These are phyloP conservation scores for Australoheros facetus DNA, from an alignment of 2,797 vertebrate species.

Conservation along the genomic window DNA sequence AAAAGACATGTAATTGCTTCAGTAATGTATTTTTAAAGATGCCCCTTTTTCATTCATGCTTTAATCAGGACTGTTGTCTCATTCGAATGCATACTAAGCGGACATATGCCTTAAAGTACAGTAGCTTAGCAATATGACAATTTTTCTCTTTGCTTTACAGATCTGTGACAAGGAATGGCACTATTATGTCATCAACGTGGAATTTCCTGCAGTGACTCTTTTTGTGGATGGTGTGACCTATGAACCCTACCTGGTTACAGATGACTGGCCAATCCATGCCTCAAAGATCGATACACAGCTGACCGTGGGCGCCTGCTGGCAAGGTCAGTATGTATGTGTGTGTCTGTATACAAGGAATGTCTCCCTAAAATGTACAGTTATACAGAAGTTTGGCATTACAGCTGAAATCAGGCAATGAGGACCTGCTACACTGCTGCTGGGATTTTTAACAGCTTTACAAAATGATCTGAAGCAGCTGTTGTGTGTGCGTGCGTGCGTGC, in stretches of 20 bases:
- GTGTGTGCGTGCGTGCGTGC: not conserved
- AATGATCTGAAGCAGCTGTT: not conserved
- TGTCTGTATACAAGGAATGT: not conserved
- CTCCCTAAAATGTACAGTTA: not conserved
- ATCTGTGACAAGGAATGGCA: constrained; percentile 99
- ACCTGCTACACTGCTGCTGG: not conserved
- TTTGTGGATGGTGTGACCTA: constrained; percentile 96
- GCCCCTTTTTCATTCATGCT: constrained; percentile 32
- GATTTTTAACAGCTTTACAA: constrained; percentile 8
- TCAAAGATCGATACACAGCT: constrained; percentile 95
- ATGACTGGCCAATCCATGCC: constrained; percentile 96
- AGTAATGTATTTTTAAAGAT: constrained; percentile 42
- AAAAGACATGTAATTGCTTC: constrained; percentile 22
- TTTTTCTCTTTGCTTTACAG: constrained; percentile 71
- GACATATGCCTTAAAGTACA: not conserved
- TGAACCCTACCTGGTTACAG: constrained; percentile 97
- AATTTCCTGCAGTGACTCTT: constrained; percentile 93
- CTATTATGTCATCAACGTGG: constrained; percentile 96
- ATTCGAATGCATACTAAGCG: constrained; percentile 24
- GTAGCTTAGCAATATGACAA: not conserved
- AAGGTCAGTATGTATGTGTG: constrained; percentile 84
- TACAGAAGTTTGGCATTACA: not conserved
- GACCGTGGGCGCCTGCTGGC: constrained; percentile 97
- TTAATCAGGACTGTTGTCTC: constrained; percentile 19
- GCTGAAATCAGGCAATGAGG: constrained; percentile 2